These are phyloP conservation scores for Phocoena sinus DNA, from an alignment of 2,113 vertebrate species.

Conservation along the genomic window DNA sequence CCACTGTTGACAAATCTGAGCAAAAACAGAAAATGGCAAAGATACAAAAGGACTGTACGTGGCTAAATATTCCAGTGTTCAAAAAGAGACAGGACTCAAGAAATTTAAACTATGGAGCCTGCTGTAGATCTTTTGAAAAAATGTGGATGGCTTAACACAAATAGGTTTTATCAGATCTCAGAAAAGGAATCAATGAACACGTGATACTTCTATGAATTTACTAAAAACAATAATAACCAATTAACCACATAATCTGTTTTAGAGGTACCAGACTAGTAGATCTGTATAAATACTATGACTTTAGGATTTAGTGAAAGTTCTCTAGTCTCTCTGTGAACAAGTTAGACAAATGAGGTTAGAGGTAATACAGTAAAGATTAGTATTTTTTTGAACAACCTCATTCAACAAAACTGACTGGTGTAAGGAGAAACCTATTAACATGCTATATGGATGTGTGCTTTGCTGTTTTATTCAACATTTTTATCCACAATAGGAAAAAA, in stretches of 20 bases:
- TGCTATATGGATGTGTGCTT: neutral
- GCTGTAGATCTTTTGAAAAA: neutral
- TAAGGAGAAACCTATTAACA: neutral
- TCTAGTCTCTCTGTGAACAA: neutral
- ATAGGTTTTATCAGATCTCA: constrained; percentile 2
- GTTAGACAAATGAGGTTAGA: neutral
- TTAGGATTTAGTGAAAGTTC: neutral
- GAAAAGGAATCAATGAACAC: neutral
- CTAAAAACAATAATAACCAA: neutral
- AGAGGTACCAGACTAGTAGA: neutral
- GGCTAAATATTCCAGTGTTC: neutral
- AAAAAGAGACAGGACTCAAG: neutral
- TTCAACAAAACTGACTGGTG: neutral
- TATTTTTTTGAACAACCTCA: neutral
- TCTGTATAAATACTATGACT: neutral
- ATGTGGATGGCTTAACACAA: neutral
- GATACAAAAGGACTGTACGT: neutral
- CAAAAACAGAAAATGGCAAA: constrained; percentile 14
- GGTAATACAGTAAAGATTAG: neutral
- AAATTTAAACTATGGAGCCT: neutral
- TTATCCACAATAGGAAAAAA: neutral
- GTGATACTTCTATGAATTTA: neutral
- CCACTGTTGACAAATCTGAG: neutral
- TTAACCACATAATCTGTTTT: neutral
- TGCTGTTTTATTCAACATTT: constrained; percentile 8